Evolutionary conservation across 2,113 vertebrate genomes (phyloP).

Genomic region (Crotophaga sulcirostris): DNA sequence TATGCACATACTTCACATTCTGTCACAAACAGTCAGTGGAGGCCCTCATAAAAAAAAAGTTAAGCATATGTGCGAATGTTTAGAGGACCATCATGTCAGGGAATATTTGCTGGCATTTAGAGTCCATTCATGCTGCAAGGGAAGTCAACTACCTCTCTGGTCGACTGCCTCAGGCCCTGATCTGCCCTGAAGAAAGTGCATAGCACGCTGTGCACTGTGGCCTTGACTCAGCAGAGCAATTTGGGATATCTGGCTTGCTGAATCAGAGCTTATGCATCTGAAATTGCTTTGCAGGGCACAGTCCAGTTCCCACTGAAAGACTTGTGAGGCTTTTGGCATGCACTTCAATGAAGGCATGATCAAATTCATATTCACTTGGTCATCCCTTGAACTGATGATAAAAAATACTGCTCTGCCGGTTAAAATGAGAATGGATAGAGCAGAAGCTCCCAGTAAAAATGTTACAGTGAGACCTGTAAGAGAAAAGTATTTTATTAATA

Average conservation of each 20-base stretch:
- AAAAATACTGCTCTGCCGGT: background rate
- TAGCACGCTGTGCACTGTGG: background rate
- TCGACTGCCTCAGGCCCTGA: background rate
- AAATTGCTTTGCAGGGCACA: background rate
- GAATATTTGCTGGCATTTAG: background rate
- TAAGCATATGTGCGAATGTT: background rate
- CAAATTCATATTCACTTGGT: background rate
- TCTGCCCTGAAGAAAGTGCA: background rate
- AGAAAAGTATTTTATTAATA: background rate
- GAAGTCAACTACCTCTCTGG: background rate
- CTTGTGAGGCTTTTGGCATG: background rate
- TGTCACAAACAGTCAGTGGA: background rate
- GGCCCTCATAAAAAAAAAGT: background rate
- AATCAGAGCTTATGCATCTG: background rate
- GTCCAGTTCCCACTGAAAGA: background rate
- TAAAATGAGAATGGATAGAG: background rate
- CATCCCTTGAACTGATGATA: background rate
- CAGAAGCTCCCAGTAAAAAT: background rate
- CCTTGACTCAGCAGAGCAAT: conserved; percentile 16
- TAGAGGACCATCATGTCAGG: background rate
- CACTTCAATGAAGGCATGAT: background rate
- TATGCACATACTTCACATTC: background rate
- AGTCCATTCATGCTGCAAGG: background rate
- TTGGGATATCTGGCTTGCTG: background rate
- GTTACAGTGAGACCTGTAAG: background rate